Evolutionary conservation across 2,888 invertebrate species (phyloP), one percentile per base, ranked within the genome.

Genomic region (Teleogryllus oceanicus): DNA sequence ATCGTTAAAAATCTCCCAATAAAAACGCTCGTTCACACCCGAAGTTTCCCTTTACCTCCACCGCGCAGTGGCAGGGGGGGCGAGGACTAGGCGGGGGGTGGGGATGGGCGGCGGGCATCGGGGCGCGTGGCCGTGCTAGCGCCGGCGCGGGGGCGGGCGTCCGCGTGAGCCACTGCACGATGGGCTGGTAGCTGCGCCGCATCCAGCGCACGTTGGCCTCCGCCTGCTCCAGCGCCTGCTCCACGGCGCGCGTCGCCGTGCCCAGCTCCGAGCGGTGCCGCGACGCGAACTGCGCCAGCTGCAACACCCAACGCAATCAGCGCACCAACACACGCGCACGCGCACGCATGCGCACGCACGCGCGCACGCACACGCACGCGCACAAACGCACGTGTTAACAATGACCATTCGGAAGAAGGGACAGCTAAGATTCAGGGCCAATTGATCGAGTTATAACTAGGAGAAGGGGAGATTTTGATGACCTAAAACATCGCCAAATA

Each of bases 171-270:
- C 97, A 97, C 51, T 91, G 88, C 4, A 92, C 90, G 81, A 97
- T 94, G 2, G 90, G 90, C 79, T 90, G 88, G 85, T 93, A 94
- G 87, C 96, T 94, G 77, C 89, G 89, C 79, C 92, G 89, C 90
- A 94, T 93, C 97, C 97, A 97, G 83, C 92, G 90, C 0, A 96
- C 92, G 85, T 96, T 96, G 5, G 93, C 92, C 83, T 93, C 91
- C 0, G 93, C 93, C 79, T 92, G 91, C 85, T 97, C 97, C 12
- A 96, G 87, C 0, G 94, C 92, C 87, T 96, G 96, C 81, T 92
- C 91, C 0, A 94, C 91, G 0, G 94, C 92, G 82, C 95, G 88
- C 1, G 89, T 88, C 0, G 91, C 91, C 10, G 89, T 87, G 0
- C 94, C 93, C 18, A 94, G 88, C 80, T 94, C 93, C 76, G 91